phyloP scores from a whole-genome alignment of 1,140 invertebrate genomes.

The Zaprionus ghesquierei region DNA sequence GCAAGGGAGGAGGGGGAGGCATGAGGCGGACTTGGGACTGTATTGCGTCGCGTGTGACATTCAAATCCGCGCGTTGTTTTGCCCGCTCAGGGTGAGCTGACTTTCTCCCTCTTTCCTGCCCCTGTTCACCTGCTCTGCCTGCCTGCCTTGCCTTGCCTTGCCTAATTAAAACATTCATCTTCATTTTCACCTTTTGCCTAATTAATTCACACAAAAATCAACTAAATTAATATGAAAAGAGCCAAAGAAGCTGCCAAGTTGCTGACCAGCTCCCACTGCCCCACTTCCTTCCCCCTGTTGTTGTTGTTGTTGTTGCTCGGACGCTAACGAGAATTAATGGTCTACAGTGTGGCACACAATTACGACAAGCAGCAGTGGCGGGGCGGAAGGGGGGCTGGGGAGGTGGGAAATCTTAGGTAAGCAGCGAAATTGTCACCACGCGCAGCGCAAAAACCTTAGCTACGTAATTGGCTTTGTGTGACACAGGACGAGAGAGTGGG shows the following conservation, averaged over 20 bases:
- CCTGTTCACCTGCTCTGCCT: constrained; percentile 19
- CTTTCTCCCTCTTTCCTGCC: no score
- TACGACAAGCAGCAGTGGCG: constrained; percentile 51
- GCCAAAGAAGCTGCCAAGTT: constrained; percentile 75
- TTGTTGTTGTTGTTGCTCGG: constrained; percentile 57
- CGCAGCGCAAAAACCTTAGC: constrained; percentile 59
- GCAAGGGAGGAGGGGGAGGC: background rate
- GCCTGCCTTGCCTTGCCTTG: constrained; percentile 22
- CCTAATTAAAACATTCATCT: constrained; percentile 83
- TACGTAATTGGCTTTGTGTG: constrained; percentile 72
- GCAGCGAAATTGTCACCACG: constrained; percentile 75
- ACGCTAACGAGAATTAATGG: constrained; percentile 83
- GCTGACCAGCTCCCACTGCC: constrained; percentile 52
- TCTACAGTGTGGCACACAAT: constrained; percentile 82
- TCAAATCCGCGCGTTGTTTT: constrained; percentile 56
- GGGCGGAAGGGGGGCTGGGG: background rate
- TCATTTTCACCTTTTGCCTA: constrained; percentile 83
- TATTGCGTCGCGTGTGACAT: constrained; percentile 53
- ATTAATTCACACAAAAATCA: constrained; percentile 82
- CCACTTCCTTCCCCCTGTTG: constrained; percentile 10
- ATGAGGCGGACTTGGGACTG: no score
- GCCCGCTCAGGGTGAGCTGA: background rate
- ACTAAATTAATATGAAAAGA: constrained; percentile 81
- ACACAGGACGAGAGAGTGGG: constrained; percentile 8
- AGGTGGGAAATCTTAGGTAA: constrained; percentile 71